Evolutionary conservation across 2,797 vertebrate species (phyloP), one percentile per base, ranked within the genome.

Genomic region (Girardinus metallicus): DNA sequence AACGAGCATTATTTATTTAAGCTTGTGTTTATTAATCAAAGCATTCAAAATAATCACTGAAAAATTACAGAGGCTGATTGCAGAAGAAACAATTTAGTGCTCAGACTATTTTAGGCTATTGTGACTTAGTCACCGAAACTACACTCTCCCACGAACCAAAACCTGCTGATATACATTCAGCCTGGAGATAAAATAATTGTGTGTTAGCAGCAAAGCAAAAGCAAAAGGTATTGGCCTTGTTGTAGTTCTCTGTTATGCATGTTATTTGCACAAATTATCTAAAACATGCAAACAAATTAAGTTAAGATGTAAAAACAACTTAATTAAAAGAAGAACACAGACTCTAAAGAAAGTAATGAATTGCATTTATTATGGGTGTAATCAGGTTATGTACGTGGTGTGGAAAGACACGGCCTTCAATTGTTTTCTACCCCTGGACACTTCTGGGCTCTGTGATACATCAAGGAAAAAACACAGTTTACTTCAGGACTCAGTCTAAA

Each of bases 1-100:
- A 21, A 51, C 12, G 15, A 78, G 55, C 26, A 43, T 77, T 53
- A 78, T 78, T 78, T 71, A 72, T 71, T 55, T 18, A 70, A 39
- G n/a, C 21, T 41, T 53, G 26, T 13, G 44, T 71, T 55, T 26
- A 44, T 46, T 60, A 44, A 73, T 73, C 39, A 78, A 72, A 72
- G 53, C 18, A 36, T 60, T 73, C 68, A 46, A 41, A 71, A 78
- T 43, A 13, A 29, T 57, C 8, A 36, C 34, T 49, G 13, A 64
- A 66, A 74, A 66, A n/a, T 18, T 23, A 18, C 57, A 53, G 46
- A 74, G 36, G 46, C 3, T 34, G 16, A 53, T 5, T 66, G 46
- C 36, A 74, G 12, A 55, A 6, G 46, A 31, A 46, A 43, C 12
- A 36, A 44, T 62, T 47, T 62, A 55, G 31, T 53, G 36, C 34